Percentiles rank a stretch among this genome's conserved stretches.
These are phyloP conservation scores for Cisticola juncidis DNA, from an alignment of 2,113 vertebrate species.

Conservation along the genomic window DNA sequence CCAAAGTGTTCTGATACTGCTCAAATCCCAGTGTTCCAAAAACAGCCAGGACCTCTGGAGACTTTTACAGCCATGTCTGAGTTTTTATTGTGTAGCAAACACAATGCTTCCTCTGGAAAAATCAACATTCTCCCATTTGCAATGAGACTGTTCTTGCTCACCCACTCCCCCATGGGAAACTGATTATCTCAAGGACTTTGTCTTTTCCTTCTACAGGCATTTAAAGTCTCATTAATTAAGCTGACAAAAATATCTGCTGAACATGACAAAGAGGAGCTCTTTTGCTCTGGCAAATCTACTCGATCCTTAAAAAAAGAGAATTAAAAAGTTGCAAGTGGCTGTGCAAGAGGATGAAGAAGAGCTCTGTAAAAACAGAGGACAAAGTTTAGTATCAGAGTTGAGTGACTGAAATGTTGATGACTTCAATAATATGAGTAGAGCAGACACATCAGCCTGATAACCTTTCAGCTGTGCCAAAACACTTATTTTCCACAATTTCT, in stretches of 20 bases:
- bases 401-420: not conserved
- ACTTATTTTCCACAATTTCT: not conserved
- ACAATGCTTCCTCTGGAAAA: not conserved
- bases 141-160: not conserved
- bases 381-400: not conserved
- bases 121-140: not conserved
- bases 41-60: not conserved
- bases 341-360: not conserved
- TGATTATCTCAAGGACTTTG: not conserved
- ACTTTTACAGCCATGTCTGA: not conserved
- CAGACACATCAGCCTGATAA: not conserved
- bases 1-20: not conserved
- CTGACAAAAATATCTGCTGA: not conserved
- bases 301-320: not conserved
- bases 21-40: not conserved
- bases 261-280: not conserved
- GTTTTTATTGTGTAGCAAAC: not conserved
- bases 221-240: not conserved
- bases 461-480: not conserved
- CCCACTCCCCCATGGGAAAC: not conserved
- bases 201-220: not conserved
- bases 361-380: not conserved
- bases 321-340: not conserved
- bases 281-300: not conserved
- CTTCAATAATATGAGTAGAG: not conserved